These are phyloP conservation scores for Spongilla lacustris DNA, from an alignment of 37 sponge, comb jelly and placozoan species.

Conservation along the genomic window DNA sequence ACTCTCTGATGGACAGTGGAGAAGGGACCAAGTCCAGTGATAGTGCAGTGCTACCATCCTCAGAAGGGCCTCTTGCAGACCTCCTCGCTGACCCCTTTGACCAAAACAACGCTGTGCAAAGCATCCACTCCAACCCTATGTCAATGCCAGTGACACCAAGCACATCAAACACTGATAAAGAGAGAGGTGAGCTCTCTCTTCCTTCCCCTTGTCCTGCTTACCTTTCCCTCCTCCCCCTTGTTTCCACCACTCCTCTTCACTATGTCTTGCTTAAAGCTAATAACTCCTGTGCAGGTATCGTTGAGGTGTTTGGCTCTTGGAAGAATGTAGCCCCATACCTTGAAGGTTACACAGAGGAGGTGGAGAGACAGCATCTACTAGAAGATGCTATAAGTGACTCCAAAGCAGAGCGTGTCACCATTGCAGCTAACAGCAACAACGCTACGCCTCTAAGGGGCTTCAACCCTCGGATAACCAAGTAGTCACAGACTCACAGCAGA, in stretches of 20 bases:
- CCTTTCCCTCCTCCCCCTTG: too few species aligned
- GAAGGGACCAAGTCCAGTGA: too few species aligned
- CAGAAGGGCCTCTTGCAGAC: too few species aligned
- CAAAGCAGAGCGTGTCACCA: background rate
- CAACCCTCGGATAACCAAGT: background rate
- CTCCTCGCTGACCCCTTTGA: too few species aligned
- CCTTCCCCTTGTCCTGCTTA: too few species aligned
- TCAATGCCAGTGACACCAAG: constrained; percentile 25
- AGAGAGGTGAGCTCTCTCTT: too few species aligned
- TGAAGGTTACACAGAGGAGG: constrained; percentile 17
- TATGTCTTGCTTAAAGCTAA: too few species aligned
- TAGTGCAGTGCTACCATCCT: too few species aligned
- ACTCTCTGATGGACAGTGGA: background rate
- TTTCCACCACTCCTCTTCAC: too few species aligned
- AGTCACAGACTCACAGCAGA: background rate
- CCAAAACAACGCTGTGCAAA: too few species aligned
- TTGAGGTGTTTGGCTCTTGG: constrained; percentile 68
- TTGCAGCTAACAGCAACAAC: background rate
- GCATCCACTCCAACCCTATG: constrained; percentile 20
- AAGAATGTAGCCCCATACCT: constrained; percentile 33
- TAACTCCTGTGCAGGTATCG: constrained; percentile 14
- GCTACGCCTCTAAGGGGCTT: background rate
- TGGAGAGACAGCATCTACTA: constrained; percentile 41
- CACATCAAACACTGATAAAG: background rate
- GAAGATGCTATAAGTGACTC: constrained; percentile 54